A percentile compares a stretch with the other conserved stretches of the same genome.
phyloP scores from a whole-genome alignment of 2,888 invertebrate genomes.

The Heliconius sara region DNA sequence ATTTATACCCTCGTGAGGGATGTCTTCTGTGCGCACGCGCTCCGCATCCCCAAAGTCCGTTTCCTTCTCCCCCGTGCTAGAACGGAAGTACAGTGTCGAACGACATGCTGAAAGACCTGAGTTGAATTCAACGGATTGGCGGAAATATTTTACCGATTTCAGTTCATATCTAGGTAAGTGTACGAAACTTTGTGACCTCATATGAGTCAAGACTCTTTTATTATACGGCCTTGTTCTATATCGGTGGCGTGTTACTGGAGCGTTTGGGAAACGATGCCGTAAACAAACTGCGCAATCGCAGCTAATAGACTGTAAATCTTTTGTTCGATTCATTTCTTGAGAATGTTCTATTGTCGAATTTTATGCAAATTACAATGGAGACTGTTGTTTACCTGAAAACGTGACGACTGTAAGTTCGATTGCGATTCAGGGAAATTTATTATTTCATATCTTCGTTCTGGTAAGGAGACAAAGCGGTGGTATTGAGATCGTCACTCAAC shows the following conservation, averaged over 20 bases:
- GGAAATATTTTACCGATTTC: slow-evolving; percentile 79
- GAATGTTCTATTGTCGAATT: background rate
- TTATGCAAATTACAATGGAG: background rate
- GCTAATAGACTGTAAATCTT: slow-evolving; percentile 52
- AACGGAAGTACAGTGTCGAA: slow-evolving; percentile 82
- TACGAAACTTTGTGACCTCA: slow-evolving; percentile 53
- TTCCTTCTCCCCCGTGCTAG: slow-evolving; percentile 86
- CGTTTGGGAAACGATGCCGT: slow-evolving; percentile 68
- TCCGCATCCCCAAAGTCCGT: slow-evolving; percentile 87
- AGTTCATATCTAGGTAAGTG: slow-evolving; percentile 82
- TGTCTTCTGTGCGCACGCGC: slow-evolving; percentile 86
- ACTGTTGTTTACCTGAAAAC: background rate
- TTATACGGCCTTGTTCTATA: slow-evolving; percentile 80
- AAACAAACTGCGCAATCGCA: slow-evolving; percentile 77
- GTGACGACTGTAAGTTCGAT: background rate
- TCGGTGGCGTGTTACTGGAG: slow-evolving; percentile 76
- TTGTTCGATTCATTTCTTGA: slow-evolving; percentile 32
- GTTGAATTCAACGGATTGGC: slow-evolving; percentile 74
- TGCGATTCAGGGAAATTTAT: background rate
- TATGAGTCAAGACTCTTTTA: slow-evolving; percentile 74
- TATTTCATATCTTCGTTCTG: too few species aligned
- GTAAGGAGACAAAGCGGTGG: too few species aligned
- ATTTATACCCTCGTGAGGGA: slow-evolving; percentile 78
- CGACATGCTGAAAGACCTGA: slow-evolving; percentile 71
- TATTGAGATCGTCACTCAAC: too few species aligned